Evolutionary conservation across 2,113 vertebrate genomes (phyloP).

Genomic region (Calonectris borealis): DNA sequence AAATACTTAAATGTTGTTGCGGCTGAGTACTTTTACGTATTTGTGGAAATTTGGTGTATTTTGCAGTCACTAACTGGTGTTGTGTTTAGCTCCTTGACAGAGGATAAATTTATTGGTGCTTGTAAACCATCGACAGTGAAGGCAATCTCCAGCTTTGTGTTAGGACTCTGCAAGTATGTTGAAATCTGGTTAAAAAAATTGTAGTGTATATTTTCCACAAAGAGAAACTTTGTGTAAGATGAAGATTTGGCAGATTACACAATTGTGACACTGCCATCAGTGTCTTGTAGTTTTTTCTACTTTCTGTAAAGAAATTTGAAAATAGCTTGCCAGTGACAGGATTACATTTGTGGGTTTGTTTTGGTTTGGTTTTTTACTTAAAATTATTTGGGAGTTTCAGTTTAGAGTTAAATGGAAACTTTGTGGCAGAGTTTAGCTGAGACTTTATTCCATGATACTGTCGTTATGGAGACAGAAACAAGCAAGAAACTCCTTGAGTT

Average conservation of each 20-base stretch:
- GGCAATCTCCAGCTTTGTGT: not conserved
- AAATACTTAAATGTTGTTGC: not conserved
- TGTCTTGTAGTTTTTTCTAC: not conserved
- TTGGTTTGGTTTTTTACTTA: not conserved
- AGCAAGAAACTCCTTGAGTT: not conserved
- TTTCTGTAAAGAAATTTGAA: not conserved
- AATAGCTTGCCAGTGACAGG: not conserved
- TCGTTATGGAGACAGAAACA: conserved; percentile 6
- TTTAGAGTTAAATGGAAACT: not conserved
- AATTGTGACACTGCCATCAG: not conserved
- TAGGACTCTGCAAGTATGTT: not conserved
- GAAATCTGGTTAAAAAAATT: not conserved
- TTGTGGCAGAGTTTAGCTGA: not conserved
- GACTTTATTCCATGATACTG: not conserved
- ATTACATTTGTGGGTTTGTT: not conserved
- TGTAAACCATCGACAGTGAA: not conserved
- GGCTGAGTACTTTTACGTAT: not conserved
- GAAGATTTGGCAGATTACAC: not conserved
- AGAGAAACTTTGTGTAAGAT: not conserved
- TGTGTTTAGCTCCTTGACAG: not conserved
- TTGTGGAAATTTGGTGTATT: not conserved
- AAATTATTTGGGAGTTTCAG: not conserved
- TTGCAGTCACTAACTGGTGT: not conserved
- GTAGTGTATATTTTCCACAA: not conserved
- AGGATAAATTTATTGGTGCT: not conserved